Percentiles rank a stretch among this genome's conserved stretches.
phyloP scores from a whole-genome alignment of 2,797 vertebrate species.

The Gobio occitaniae region DNA sequence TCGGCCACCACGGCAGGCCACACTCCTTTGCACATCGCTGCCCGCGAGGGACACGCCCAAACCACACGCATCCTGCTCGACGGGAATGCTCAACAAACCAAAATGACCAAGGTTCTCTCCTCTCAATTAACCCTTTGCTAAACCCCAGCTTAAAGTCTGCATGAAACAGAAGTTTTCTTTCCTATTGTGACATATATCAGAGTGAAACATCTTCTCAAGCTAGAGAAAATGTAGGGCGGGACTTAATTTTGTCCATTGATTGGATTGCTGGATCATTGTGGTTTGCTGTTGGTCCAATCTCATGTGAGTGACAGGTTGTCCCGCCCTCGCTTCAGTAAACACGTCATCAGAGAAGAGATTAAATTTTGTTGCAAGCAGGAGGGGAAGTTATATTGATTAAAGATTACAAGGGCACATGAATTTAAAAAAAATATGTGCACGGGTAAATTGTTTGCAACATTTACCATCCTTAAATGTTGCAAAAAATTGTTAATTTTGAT shows the following conservation, averaged over 20 bases:
- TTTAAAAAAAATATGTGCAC: neutral
- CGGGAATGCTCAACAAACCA: slow-evolving; percentile 87
- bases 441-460: neutral
- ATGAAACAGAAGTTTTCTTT: neutral
- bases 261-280: neutral
- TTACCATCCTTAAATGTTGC: no score
- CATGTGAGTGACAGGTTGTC: neutral
- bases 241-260: neutral
- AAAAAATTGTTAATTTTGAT: neutral
- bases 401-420: neutral
- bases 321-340: neutral
- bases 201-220: neutral
- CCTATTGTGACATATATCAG: neutral
- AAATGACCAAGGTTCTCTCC: slow-evolving; percentile 91
- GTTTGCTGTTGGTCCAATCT: neutral
- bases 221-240: neutral
- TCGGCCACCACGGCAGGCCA: slow-evolving; percentile 92
- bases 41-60: slow-evolving; percentile 89
- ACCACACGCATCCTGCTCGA: slow-evolving; percentile 88
- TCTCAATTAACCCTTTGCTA: neutral
- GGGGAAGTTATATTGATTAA: neutral
- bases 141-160: neutral
- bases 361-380: neutral
- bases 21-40: slow-evolving; percentile 90
- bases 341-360: neutral